Conservation (phyloP, 2,797 vertebrate genomes). For the Chelon labrosus region DNA sequence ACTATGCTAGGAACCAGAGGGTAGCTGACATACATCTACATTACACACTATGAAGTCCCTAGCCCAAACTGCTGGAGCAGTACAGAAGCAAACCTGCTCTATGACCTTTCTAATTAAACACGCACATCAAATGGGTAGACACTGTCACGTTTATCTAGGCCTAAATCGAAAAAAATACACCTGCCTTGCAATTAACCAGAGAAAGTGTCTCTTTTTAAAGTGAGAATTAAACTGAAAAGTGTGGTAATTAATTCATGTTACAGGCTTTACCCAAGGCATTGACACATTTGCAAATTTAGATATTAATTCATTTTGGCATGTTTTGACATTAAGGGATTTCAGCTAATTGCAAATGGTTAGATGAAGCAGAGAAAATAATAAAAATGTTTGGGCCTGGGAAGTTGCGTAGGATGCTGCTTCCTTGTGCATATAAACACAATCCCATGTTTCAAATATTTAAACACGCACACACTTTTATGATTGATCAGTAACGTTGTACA, state of each 20-base stretch:
- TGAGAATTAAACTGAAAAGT: conserved; percentile 59
- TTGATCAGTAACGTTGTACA: conserved; percentile 30
- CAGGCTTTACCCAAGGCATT: conserved; percentile 67
- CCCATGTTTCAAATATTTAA: conserved; percentile 28
- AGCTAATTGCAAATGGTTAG: conserved; percentile 66
- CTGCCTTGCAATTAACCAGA: conserved; percentile 45
- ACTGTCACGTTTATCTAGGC: conserved; percentile 3
- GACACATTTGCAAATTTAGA: conserved; percentile 65
- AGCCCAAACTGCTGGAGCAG: conserved; percentile 12
- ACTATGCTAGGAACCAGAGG: conserved; percentile 21
- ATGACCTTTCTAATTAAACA: conserved; percentile 49
- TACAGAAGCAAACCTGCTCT: conserved; percentile 19
- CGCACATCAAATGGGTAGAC: conserved; percentile 13
- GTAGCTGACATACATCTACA: conserved; percentile 45
- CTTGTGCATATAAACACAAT: conserved; percentile 11
- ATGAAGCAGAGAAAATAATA: conserved; percentile 44
- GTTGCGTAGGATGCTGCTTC: conserved; percentile 12
- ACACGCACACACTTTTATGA: conserved; percentile 36
- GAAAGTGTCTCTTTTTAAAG: conserved; percentile 43
- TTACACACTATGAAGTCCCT: conserved; percentile 21
- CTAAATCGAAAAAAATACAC: conserved; percentile 26
- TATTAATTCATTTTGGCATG: conserved; percentile 73
- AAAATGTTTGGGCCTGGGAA: conserved; percentile 23
- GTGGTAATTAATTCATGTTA: conserved; percentile 66
- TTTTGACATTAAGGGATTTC: conserved; percentile 71